Base-by-base conservation (phyloP, 1,140 invertebrate genomes). In the Drosophila willistoni region DNA sequence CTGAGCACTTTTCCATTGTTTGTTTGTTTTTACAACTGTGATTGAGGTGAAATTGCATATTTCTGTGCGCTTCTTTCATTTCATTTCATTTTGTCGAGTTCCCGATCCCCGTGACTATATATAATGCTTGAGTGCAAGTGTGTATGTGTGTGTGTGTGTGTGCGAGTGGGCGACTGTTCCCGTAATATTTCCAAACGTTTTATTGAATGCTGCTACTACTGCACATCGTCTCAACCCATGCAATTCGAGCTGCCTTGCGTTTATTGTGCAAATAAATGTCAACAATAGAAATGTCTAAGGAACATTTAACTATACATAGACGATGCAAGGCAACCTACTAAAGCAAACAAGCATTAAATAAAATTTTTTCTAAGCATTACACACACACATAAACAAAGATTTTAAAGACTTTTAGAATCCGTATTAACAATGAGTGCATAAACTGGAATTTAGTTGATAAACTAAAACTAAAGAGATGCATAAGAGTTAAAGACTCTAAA, bases 1-100 rank as follows among this genome's bases (percentile, higher is more conserved):
- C 14, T 14, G 65, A 66, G 70, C 68, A 63, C 72, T 81, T 71
- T 54, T 54, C 75, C 76, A 82, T 86, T 87, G 83, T 86, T 87
- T 87, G 83, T 89, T 87, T 85, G 83, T 87, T 89, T 87, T 87
- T 87, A 89, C 83, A 89, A 68, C 84, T 84, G 80, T 87, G 84
- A 87, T 87, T 87, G 84, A 87, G 84, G 77, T 87, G 84, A 84
- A 87, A 87, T 87, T 87, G 84, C 84, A 87, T 87, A 87, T 87
- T 87, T 87, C 84, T 89, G 77, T 87, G 73, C 70, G 70, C 84
- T 87, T 89, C 84, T 71, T 83, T 80, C 70, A 74, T 87, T 86
- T 74, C 81, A 80, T 79, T 85, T 79, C 72, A 76, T 75, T 85
- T 81, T 63, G 42, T 63, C 12, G 36, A 76, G 62, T 33, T 72